Base-by-base conservation (phyloP, 2,888 invertebrate genomes). In the Agrotis exclamationis region DNA sequence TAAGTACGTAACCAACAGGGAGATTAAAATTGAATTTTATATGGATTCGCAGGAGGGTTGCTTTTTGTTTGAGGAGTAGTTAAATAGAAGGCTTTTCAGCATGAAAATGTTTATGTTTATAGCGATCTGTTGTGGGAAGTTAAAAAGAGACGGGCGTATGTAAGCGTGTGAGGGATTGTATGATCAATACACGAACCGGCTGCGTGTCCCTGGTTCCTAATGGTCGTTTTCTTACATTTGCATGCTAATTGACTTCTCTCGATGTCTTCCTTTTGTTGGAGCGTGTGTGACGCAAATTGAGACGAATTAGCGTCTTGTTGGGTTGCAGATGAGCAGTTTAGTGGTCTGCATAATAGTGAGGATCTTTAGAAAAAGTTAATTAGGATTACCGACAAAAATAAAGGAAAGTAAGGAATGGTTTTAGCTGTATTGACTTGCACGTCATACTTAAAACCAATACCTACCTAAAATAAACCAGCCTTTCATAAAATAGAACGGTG, bases 171-270 rank as follows among this genome's bases (percentile, higher is more conserved):
- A 90, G 93, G 93, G 91, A 91, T 90, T 88, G 92, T 90, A 92
- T 95, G 96, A 96, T 96, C 96, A 91, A 96, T 96, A 96, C 94
- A 87, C 70, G 85, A 83, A 87, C 86, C 88, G 85, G 85, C 86
- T 88, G 87, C 87, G 89, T 85, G 85, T 83, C 87, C 88, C 76
- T 91, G 88, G 87, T 80, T 75, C 82, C 89, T 95, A 95, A 95
- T 95, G 91, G 94, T 93, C 95, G 94, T 96, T 95, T 96, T 96
- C 96, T 96, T 96, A 95, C 93, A 96, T 96, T 96, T 96, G 95
- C 96, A 96, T 96, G 90, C 90, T 95, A 95, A 96, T 96, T 95
- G 94, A 89, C 92, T 93, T 91, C 91, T 86, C 90, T 93, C 87
- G 84, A 84, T 85, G 85, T 85, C 85, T 87, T 92, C 91, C 92